Conservation (phyloP, 37 sponge, comb jelly and placozoan species). For the Chondrosia reniformis region DNA sequence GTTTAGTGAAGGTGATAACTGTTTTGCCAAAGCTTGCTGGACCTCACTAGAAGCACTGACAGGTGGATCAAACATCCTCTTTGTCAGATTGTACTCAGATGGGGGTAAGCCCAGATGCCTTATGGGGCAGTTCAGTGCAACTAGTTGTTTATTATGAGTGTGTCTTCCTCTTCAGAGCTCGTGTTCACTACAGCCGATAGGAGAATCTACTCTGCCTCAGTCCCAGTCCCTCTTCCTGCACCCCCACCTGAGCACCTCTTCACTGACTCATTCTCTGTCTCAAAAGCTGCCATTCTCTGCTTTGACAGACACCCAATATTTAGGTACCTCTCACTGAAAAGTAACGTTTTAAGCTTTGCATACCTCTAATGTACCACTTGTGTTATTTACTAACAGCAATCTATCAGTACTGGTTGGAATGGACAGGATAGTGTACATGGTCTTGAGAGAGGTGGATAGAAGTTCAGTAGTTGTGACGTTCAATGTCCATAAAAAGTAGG, state of each 20-base stretch:
- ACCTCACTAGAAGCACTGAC: constrained; percentile 6
- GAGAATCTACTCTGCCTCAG: neutral
- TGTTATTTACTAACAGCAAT: neutral
- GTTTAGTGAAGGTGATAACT: neutral
- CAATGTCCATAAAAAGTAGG: constrained; percentile 22
- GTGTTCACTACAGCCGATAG: neutral
- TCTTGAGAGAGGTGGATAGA: neutral
- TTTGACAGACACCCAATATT: neutral
- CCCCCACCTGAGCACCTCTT: neutral
- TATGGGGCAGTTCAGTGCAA: constrained; percentile 33
- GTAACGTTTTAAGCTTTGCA: neutral
- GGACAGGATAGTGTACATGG: constrained; percentile 19
- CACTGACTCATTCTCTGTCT: neutral
- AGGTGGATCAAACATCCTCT: constrained; percentile 1
- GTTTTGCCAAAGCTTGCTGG: constrained; percentile 3
- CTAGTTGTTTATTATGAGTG: neutral
- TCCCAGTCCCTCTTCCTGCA: neutral
- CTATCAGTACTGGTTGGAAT: constrained; percentile 6
- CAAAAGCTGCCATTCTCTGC: constrained; percentile 8
- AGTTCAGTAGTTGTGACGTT: neutral
- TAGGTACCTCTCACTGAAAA: neutral
- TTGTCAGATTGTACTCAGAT: neutral
- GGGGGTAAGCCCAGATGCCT: neutral
- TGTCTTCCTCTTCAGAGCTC: neutral
- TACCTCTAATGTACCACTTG: neutral